Evolutionary conservation across 2,797 vertebrate species (phyloP), one percentile per base, ranked within the genome.

Genomic region (Esox lucius): DNA sequence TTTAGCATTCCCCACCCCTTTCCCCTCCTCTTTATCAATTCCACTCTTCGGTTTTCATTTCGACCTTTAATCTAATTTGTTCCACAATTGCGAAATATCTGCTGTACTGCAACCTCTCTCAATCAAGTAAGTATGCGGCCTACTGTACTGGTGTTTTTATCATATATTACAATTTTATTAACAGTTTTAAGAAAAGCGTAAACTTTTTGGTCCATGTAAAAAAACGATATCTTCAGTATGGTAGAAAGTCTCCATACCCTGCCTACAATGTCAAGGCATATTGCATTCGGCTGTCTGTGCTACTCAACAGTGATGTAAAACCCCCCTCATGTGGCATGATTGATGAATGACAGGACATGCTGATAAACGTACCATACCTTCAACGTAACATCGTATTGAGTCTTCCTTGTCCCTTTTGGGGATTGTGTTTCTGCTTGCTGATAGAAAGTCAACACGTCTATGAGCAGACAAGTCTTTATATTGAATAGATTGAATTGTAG

Each of bases 1-100:
- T 61, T 71, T 72, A 72, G 3, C 48, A 53, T 48, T 59, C 80
- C 81, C 88, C 86, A 80, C 86, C 86, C 75, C 76, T 67, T 31
- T 9, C 26, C 42, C 78, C 73, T 73, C 85, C 81, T 64, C 39
- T 48, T 72, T 62, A 4, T 64, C 64, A 17, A 49, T 17, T 16
- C 35, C 33, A 24, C n/a, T 48, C 49, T 66, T 68, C 56, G 72
- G 33, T 74, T 42, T 48, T 59, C 68, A 35, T 12, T 5, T 15
- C 56, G 66, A 72, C 70, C 49, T 53, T 9, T n/a, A 48, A 35
- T 68, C 22, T 46, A 49, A 1, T 61, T 61, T 61, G n/a, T 17
- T 22, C 22, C 1, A 0, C 9, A 19, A 3, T 68, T 71, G 62
- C 51, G 31, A 70, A 67, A 71, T 26, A 66, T 66, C 6, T 66